Evolutionary conservation across 2,113 vertebrate genomes (phyloP), one percentile per base, ranked within the genome.

Genomic region (Cygnus atratus): DNA sequence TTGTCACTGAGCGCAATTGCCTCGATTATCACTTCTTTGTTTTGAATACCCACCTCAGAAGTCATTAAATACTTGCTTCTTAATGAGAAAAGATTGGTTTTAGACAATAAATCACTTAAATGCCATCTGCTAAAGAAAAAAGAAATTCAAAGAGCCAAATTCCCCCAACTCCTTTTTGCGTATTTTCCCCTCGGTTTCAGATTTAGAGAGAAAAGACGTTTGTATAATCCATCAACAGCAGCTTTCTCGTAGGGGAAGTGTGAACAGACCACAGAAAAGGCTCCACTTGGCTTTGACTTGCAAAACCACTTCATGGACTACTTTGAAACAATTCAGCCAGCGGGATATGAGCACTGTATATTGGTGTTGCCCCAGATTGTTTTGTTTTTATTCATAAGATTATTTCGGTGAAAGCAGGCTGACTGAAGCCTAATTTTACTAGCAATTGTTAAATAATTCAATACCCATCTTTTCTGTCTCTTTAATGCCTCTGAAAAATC

Each of bases 391-490:
- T 94, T 94, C 92, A 92, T 76, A 79, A 96, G 95, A 92, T 94
- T 73, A 92, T 73, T 88, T 84, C 14, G 3, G 71, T 29, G 89
- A 55, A 91, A 95, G 78, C 84, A 94, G 74, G 13, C 91, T 91
- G 91, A 83, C 95, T 85, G 93, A 94, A 90, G 78, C 84, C 90
- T 93, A 48, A 91, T 95, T 97, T 94, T 88, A 86, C 71, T 9
- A 71, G 71, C 89, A 93, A 85, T 97, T 97, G 93, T 96, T 96
- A 95, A 96, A 97, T 96, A 96, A 97, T 95, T 97, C 89, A 96
- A 91, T 66, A 90, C 90, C 21, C 93, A 95, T 95, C 94, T 92
- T 82, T 84, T 70, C 88, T 93, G 92, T 90, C 95, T 96, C 66
- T 96, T 95, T 93, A 96, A 92, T 55, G 77, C 87, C 73, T 76